These are phyloP conservation scores for Mizuhopecten yessoensis DNA, from an alignment of 1,140 invertebrate species.

Conservation along the genomic window DNA sequence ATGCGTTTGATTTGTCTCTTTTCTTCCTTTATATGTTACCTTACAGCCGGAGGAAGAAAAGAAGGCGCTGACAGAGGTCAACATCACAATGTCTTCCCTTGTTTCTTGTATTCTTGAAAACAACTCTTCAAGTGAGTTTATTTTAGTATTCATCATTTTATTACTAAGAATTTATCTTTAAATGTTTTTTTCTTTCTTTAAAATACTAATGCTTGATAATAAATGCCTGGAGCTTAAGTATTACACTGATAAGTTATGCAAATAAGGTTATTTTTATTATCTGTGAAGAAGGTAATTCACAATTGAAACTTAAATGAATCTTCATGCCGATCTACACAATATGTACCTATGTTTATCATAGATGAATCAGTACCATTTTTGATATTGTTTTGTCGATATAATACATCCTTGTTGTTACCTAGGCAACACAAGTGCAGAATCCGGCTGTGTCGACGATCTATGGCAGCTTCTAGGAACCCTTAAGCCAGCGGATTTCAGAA, in stretches of 20 bases:
- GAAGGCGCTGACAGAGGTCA: background rate
- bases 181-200: background rate
- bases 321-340: too few relatives aligned
- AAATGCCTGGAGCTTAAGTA: background rate
- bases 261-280: background rate
- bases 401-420: background rate
- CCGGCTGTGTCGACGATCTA: slow-evolving; percentile 36
- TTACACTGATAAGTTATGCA: background rate
- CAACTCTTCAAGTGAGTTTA: background rate
- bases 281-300: background rate
- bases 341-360: too few relatives aligned
- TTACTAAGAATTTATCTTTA: background rate
- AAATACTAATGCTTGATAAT: background rate
- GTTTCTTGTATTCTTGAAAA: background rate
- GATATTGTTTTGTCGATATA: background rate
- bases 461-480: background rate
- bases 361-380: too few relatives aligned
- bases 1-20: background rate
- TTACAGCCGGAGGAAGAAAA: background rate
- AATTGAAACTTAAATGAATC: too few relatives aligned
- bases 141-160: too few relatives aligned
- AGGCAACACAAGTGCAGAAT: background rate
- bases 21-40: background rate
- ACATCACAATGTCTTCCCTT: background rate
- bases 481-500: background rate